phyloP scores from a whole-genome alignment of 2,797 vertebrate species.

The Carcharodon carcharias region DNA sequence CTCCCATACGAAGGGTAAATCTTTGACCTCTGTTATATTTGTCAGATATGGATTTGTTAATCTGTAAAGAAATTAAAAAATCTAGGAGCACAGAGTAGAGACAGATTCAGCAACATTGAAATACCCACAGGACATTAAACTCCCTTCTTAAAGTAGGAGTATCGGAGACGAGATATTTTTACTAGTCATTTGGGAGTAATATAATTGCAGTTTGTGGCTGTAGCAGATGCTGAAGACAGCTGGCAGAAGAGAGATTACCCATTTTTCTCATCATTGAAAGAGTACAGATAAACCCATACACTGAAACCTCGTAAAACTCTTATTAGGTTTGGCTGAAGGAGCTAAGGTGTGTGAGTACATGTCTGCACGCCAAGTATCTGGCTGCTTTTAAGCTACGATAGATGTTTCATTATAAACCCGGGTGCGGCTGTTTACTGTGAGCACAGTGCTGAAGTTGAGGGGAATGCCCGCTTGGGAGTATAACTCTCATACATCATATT shows the following conservation, averaged over 20 bases:
- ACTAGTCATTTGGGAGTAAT: constrained; percentile 81
- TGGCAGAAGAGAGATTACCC: constrained; percentile 68
- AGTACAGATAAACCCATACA: constrained; percentile 49
- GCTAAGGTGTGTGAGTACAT: constrained; percentile 38
- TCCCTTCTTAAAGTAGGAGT: constrained; percentile 78
- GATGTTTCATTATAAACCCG: constrained; percentile 11
- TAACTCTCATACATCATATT: constrained; percentile 28
- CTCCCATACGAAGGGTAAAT: neutral
- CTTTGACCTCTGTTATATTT: constrained; percentile 33
- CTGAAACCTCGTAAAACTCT: constrained; percentile 37
- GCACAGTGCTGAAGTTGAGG: neutral
- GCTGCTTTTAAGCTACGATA: neutral
- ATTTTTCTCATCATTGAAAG: constrained; percentile 53
- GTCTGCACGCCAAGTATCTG: constrained; percentile 37
- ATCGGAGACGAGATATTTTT: constrained; percentile 83
- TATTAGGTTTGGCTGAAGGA: constrained; percentile 37
- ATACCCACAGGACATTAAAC: constrained; percentile 68
- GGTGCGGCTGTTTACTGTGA: constrained; percentile 2
- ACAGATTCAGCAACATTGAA: constrained; percentile 56
- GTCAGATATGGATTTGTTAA: constrained; percentile 28
- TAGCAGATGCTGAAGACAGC: constrained; percentile 88
- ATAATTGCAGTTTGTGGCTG: constrained; percentile 71
- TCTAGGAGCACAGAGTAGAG: constrained; percentile 55
- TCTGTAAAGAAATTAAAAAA: constrained; percentile 31
- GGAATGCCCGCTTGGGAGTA: constrained; percentile 12